Percentiles rank a stretch among this genome's conserved stretches.
Evolutionary conservation across 1,140 invertebrate genomes (phyloP).

Genomic region (Saxidomus purpurata): DNA sequence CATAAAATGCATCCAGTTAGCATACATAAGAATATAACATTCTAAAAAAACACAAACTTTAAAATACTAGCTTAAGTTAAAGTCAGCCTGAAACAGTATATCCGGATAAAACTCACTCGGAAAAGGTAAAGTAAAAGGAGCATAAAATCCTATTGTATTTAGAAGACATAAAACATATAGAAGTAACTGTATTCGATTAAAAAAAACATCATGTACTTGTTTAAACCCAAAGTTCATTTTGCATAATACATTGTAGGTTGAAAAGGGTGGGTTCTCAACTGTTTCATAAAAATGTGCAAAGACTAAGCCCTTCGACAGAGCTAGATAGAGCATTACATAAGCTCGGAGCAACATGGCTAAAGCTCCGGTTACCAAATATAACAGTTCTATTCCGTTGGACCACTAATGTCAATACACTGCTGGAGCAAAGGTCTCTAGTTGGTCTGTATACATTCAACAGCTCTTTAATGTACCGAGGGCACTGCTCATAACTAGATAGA

Average conservation of each 20-base stretch:
- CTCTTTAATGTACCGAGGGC: slow-evolving; percentile 8
- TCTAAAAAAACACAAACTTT: not conserved
- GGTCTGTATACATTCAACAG: slow-evolving; percentile 22
- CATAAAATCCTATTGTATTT: not conserved
- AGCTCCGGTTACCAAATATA: slow-evolving; percentile 6
- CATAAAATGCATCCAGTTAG: not conserved
- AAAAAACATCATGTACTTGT: not conserved
- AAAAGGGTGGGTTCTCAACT: not conserved
- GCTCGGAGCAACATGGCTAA: slow-evolving; percentile 15
- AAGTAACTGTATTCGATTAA: not conserved
- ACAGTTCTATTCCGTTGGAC: slow-evolving; percentile 25
- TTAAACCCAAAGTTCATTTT: not conserved
- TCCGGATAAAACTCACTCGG: too few relatives aligned
- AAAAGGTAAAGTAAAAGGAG: not conserved
- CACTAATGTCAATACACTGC: not conserved
- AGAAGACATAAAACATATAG: not conserved
- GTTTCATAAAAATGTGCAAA: slow-evolving; percentile 8
- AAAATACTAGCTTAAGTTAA: too few relatives aligned
- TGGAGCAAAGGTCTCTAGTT: slow-evolving; percentile 19
- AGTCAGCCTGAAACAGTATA: slow-evolving; percentile 1
- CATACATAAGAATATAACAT: not conserved
- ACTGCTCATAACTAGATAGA: slow-evolving; percentile 3
- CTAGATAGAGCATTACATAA: slow-evolving; percentile 23
- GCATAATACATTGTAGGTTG: not conserved
- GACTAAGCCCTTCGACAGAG: not conserved